Evolutionary conservation across 2,888 invertebrate genomes (phyloP), one percentile per base, ranked within the genome.

Genomic region (Allophyes oxyacanthae): DNA sequence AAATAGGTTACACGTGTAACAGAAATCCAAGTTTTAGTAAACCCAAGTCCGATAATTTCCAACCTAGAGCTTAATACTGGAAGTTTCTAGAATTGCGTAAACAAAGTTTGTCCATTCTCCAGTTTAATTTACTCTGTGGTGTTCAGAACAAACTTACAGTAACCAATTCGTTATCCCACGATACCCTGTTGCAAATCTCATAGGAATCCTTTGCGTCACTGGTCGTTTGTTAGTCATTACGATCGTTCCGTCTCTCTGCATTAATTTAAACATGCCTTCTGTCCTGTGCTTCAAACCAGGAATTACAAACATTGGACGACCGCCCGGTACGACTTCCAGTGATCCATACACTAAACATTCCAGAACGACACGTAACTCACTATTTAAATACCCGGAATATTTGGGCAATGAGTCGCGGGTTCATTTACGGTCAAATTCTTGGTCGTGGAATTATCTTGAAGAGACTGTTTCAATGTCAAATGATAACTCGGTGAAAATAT

Each of bases 161-260:
- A 20, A 30, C 33, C 13, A 36, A 36, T 38, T 13, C 14, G 33
- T 53, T 45, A 44, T 57, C 25, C 34, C 38, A 14, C 20, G 25
- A 53, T 45, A 43, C 10, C 25, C 15, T 26, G 6, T 44, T 52
- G 45, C 20, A 49, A 64, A 59, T 61, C 59, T 40, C n/a, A 15
- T 20, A 45, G 64, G 71, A 64, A 76, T 75, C 46, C 61, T 48
- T 58, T 52, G 56, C 71, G 63, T 70, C 64, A 72, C 46, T 44
- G 58, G 54, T 37, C 20, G 53, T 28, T 61, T 42, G 41, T 44
- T 53, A 40, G 45, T 62, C 45, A 52, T 41, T 43, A 52, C 48
- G 20, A 57, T n/a, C 25, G 20, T 37, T 42, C 11, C 30, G 14
- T 33, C 15, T 26, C 26, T 37, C 34, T 8, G 46, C 28, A 44